Base-by-base conservation (phyloP, 2,888 invertebrate genomes). In the Morinoia aosen region DNA sequence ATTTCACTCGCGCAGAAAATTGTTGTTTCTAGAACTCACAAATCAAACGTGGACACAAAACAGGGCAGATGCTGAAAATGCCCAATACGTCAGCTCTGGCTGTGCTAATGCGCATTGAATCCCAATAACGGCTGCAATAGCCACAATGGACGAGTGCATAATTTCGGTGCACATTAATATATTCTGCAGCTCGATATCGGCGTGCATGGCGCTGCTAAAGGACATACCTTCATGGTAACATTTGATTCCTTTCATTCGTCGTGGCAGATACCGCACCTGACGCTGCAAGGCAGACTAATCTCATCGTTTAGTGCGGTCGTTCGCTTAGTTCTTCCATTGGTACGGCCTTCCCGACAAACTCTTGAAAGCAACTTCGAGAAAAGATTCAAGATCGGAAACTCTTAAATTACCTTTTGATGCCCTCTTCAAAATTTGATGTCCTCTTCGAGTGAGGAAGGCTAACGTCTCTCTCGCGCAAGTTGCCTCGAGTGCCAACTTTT, bases 341-440 rank as follows among this genome's bases (percentile, higher is more conserved):
- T 76, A 3, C 16, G 76, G 76, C 76, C 76, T 2, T 76, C 76
- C 25, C 76, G 33, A 16, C 76, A 33, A 76, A 76, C 76, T 76
- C 76, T 76, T 33, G 76, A 76, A 7, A 76, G 76, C 19, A 76
- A 76, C 76, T 76, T 76, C 33, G 33, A 76, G 25, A 33, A 76
- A 76, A 76, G 76, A 76, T 76, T 76, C 25, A 76, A 76, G 76
- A 76, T 76, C 8, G 33, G 61, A 76, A 76, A 76, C 76, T 76
- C 76, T 76, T 76, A 76, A 76, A 76, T 76, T 76, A 76, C 76
- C 25, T 61, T 76, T 76, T 76, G 76, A 76, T 76, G 33, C 25
- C 76, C 76, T 76, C 76, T 25, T 76, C 76, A 76, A 76, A 76
- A 76, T 76, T 76, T 76, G 76, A 76, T 76, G 76, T 76, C 33